Base-by-base conservation (phyloP, 2,113 vertebrate species). In the Rostratula benghalensis region DNA sequence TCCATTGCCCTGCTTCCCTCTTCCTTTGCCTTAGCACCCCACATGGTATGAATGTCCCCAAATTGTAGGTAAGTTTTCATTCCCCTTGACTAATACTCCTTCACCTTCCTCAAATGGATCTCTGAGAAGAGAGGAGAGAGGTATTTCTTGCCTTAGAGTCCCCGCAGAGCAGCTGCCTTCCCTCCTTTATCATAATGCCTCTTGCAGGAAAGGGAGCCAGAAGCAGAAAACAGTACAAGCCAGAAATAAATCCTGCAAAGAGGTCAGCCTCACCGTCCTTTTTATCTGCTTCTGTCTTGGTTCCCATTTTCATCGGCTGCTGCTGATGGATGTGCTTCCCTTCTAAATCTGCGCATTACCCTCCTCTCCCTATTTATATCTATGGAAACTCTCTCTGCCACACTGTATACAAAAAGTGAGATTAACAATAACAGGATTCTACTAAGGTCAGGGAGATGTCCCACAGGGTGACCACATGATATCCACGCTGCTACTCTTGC, bases 231-330 rank as follows among this genome's bases (percentile, higher is more conserved):
- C 51, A 86, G 56, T 48, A 67, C 0, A 0, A 89, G 64, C 60
- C 80, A 94, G 56, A 95, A 97, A 95, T 64, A 95, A 93, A 68
- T 51, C 48, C 56, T 78, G 51, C 39, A 64, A 83, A 83, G 60
- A 43, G n/a, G 46, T 70, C 86, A 92, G 28, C 57, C 60, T 71
- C 6, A 3, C 50, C 63, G 64, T 77, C 64, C 60, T 89, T 80
- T 90, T 94, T 64, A 92, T 92, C 86, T 81, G 83, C 43, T 89
- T 71, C 83, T 93, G 60, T 92, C 89, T 87, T 73, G 33, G 64
- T 63, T 92, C 86, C 83, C 89, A 28, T 90, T 92, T 87, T 87
- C 86, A 87, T 45, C 1, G 0, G 73, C 73, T 75, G 43, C 54
- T 83, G 68, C 25, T 91, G 86, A 81, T 89, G 77, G 83, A 89